Base-by-base conservation (phyloP, 2,888 invertebrate genomes). In the Noctua pronuba region DNA sequence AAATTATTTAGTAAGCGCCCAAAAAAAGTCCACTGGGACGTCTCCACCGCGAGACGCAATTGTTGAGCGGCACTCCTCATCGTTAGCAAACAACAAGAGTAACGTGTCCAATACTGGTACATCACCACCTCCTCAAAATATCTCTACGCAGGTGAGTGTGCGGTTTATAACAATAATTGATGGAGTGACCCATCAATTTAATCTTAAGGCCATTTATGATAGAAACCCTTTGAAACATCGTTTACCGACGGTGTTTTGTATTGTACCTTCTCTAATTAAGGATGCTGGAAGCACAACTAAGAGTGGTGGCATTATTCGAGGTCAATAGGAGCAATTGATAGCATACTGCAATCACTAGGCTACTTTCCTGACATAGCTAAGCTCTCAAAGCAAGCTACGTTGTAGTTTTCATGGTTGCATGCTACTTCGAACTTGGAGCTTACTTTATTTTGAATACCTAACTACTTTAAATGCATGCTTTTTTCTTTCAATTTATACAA, bases 121-220 rank as follows among this genome's bases (percentile, higher is more conserved):
- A 52, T 98, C 98, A 52, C 98, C 99, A 65, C 98, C 98, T 52
- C 98, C 99, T 5, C 99, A 99, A 94, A 98, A 97, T 92, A 98
- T 98, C 91, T 98, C 98, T 44, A 99, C 99, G 41, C 99, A 99
- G 97, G 98, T 87, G 78, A 79, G 72, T 31, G 24, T 69, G 64
- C 2, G 10, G 41, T 58, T 41, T 49, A 38, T 35, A 49, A 79
- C 16, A 24, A n/a, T n/a, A n/a, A n/a, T n/a, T n/a, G n/a, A n/a
- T n/a, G n/a, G n/a, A n/a, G n/a, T n/a, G n/a, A n/a, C n/a, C 6
- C 13, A 58, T 77, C 10, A 38, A 28, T 55, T n/a, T 41, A 18
- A 24, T 49, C 1, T 74, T 28, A 16, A 24, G 10, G 16, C 28
- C 13, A 21, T 49, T 24, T 46, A 13, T 31, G 28, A 24, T 38